phyloP scores from a whole-genome alignment of 2,888 invertebrate genomes.

The Chelonus formosanus region DNA sequence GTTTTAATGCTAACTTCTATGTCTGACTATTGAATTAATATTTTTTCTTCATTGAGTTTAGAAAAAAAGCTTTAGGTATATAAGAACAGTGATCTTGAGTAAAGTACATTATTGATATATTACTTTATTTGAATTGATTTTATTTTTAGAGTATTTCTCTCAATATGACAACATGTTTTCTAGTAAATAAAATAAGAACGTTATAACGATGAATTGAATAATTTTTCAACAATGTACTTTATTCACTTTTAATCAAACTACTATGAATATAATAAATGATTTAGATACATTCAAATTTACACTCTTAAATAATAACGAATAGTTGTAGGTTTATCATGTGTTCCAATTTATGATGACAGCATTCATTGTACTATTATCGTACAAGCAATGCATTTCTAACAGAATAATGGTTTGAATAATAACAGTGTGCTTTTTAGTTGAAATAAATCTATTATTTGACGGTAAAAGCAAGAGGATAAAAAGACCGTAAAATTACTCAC shows the following conservation, averaged over 20 bases:
- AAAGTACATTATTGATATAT: slow-evolving; percentile 11
- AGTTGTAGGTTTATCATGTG: no score
- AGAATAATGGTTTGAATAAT: no score
- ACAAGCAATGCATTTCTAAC: no score
- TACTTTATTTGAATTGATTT: no score
- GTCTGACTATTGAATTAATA: slow-evolving; percentile 23
- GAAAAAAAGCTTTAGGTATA: slow-evolving; percentile 32
- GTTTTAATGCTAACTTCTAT: slow-evolving; percentile 25
- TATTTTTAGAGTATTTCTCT: no score
- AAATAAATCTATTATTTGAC: no score
- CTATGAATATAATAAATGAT: slow-evolving; percentile 3
- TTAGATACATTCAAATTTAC: slow-evolving; percentile 9
- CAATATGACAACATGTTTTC: no score
- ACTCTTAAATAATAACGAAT: neutral
- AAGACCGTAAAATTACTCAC: no score
- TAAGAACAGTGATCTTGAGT: neutral
- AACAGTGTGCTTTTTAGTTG: no score
- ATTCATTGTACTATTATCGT: no score
- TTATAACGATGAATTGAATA: neutral
- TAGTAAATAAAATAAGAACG: slow-evolving; percentile 7
- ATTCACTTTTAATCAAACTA: neutral
- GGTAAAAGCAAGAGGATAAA: no score
- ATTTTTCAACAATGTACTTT: neutral
- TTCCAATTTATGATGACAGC: no score
- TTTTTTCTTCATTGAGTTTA: slow-evolving; percentile 38